A percentile compares a stretch with the other conserved stretches of the same genome.
Conservation (phyloP, 2,888 invertebrate species). For the Chrysotoxum bicinctum region DNA sequence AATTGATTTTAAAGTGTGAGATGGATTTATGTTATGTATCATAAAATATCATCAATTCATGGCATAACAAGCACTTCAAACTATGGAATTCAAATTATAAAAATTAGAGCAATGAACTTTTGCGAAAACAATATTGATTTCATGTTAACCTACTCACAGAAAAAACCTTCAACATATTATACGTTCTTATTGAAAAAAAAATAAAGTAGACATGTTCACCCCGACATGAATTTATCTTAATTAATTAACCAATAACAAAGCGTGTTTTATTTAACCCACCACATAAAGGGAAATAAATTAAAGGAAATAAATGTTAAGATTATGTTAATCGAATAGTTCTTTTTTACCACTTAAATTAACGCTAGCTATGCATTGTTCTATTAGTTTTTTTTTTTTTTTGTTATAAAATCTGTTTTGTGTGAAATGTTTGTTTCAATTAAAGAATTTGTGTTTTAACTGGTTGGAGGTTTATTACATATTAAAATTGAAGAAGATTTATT, state of each 20-base stretch:
- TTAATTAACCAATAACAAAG: conserved; percentile 11
- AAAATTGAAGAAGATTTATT: no score
- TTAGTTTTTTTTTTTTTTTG: neutral
- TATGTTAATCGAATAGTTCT: neutral
- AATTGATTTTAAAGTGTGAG: neutral
- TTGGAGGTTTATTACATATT: no score
- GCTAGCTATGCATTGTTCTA: neutral
- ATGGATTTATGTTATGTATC: no score
- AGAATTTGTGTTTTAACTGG: no score
- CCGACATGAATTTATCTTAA: conserved; percentile 7
- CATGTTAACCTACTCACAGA: neutral
- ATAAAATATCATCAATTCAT: no score
- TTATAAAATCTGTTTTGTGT: neutral
- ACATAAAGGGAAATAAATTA: neutral
- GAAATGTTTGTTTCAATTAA: no score
- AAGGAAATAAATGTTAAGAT: conserved; percentile 15
- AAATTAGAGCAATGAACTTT: conserved; percentile 1
- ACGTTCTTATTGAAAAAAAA: neutral
- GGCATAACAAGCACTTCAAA: neutral
- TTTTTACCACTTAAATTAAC: neutral
- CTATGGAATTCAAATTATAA: neutral
- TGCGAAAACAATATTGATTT: neutral
- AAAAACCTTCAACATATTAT: neutral
- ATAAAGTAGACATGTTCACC: neutral
- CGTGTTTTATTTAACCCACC: neutral